A percentile compares a stretch with the other conserved stretches of the same genome.
These are phyloP conservation scores for Alligator mississippiensis DNA, from an alignment of 2,113 vertebrate genomes.

Conservation along the genomic window DNA sequence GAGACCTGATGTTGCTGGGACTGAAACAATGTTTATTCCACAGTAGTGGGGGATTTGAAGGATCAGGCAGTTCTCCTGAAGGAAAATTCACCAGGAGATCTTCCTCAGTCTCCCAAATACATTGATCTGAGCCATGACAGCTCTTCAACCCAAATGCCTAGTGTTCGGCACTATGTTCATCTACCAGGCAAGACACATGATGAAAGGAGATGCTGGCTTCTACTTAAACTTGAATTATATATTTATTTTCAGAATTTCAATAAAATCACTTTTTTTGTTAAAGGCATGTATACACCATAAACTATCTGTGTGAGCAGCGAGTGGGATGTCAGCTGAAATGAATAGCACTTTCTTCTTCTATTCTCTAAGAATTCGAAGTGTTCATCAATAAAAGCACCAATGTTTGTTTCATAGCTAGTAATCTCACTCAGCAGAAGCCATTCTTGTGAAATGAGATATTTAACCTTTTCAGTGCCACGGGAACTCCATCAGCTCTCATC, in stretches of 20 bases:
- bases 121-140: neutral
- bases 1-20: neutral
- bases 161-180: neutral
- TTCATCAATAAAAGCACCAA: neutral
- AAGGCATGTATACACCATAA: fast-evolving
- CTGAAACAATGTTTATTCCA: neutral
- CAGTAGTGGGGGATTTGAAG: neutral
- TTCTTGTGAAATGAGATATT: neutral
- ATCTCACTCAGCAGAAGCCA: neutral
- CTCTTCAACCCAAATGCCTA: neutral
- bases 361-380: neutral
- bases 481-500: neutral
- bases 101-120: neutral
- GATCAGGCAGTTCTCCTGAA: neutral
- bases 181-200: neutral
- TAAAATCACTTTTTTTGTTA: neutral
- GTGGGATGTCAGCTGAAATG: neutral
- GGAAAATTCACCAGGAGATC: neutral
- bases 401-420: neutral
- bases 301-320: neutral
- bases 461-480: neutral
- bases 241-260: neutral
- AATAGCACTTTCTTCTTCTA: fast-evolving
- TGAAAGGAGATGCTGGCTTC: neutral
- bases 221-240: neutral